Base-by-base conservation (phyloP, 2,113 vertebrate genomes). In the Spheniscus mendiculus region DNA sequence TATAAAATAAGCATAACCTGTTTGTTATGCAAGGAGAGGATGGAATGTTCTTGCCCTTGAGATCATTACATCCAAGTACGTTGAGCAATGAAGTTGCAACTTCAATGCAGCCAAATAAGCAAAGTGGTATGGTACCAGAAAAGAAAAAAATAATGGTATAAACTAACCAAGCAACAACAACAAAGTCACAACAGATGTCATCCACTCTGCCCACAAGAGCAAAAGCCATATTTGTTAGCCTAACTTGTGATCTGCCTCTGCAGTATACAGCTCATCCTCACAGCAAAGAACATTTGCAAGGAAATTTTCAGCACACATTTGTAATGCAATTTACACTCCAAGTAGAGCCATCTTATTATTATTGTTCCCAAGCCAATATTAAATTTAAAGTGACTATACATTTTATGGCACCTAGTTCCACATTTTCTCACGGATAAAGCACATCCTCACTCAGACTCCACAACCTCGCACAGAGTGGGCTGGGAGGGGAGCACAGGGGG, bases 51-150 rank as follows among this genome's bases (percentile, higher is more conserved):
- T 78, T 61, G 50, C 53, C 5, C 3, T 25, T 66, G 45, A 93
- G 40, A 91, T 62, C n/a, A 62, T 61, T 84, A 27, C 27, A 87
- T 52, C n/a, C 1, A 7, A 76, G 74, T 45, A 87, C 8, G 21
- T 56, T 97, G 36, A 94, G 96, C 65, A 96, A 91, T 67, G 49
- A 87, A 63, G 44, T 36, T 78, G 32, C 65, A 93, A 45, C 11
- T 82, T 87, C 66, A 84, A 59, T 1, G 1, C 21, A 82, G 30
- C 8, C 81, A 85, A 85, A 87, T 52, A 63, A 91, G 34, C 10
- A 2, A 84, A 67, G 52, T 22, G 8, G 12, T 42, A n/a, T 0
- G 1, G 23, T n/a, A 63, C 58, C 42, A 92, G n/a, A 69, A 79
- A 90, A 85, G 6, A 3, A 53, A 23, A 29, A 29, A 53, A 15